Evolutionary conservation across 2,113 vertebrate genomes (phyloP).

Genomic region (Sinocyclocheilus anophthalmus): DNA sequence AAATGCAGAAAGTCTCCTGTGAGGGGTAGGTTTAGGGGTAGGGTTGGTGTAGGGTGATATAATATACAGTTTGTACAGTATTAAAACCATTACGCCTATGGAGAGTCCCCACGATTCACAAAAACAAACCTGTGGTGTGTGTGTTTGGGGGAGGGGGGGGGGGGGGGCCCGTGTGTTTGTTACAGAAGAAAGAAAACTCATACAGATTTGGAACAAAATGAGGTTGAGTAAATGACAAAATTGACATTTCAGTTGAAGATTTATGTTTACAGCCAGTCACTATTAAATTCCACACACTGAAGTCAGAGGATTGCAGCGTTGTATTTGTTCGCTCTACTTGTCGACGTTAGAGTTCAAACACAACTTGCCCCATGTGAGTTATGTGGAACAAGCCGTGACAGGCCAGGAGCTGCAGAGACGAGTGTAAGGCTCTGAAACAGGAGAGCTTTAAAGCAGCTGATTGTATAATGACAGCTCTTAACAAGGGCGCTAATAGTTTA

Average conservation of each 20-base stretch:
- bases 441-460: conserved; percentile 52
- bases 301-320: neutral
- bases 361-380: conserved; percentile 22
- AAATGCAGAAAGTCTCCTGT: too few relatives aligned
- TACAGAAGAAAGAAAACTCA: too few relatives aligned
- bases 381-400: conserved; percentile 53
- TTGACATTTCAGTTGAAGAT: neutral
- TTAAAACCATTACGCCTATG: too few relatives aligned
- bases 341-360: conserved; percentile 3
- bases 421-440: conserved; percentile 13
- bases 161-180: too few relatives aligned
- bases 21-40: too few relatives aligned
- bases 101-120: too few relatives aligned
- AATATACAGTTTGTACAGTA: too few relatives aligned
- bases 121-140: too few relatives aligned
- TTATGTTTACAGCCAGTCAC: neutral
- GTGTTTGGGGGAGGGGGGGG: too few relatives aligned
- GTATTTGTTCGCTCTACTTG: neutral
- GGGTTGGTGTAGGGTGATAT: too few relatives aligned
- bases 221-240: too few relatives aligned
- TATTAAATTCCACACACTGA: neutral
- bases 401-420: conserved; percentile 37
- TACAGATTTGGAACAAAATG: too few relatives aligned
- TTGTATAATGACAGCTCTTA: conserved; percentile 56
- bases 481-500: conserved; percentile 58